phyloP scores from a whole-genome alignment of 2,113 vertebrate genomes.

The Istiophorus platypterus region DNA sequence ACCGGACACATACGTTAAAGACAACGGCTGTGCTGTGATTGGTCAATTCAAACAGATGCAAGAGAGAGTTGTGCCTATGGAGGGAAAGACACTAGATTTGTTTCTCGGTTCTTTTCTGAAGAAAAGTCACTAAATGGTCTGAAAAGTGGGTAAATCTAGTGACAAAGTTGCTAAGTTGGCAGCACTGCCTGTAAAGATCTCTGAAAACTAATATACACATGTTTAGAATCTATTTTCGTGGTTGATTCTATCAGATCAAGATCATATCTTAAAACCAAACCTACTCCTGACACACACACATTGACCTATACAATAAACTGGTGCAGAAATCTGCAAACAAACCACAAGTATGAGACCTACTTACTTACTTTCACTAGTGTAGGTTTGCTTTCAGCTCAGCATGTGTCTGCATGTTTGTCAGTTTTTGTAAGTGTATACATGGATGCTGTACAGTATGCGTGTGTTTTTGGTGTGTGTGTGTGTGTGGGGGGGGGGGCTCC shows the following conservation, averaged over 20 bases:
- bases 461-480: too few species aligned
- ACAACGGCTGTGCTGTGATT: too few species aligned
- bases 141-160: too few species aligned
- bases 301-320: slow-evolving; percentile 34
- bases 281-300: slow-evolving; percentile 21
- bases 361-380: slow-evolving; percentile 64
- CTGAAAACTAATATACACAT: background rate
- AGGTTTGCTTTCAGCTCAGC: slow-evolving; percentile 38
- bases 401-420: slow-evolving; percentile 18
- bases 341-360: slow-evolving; percentile 49
- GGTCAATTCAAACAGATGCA: too few species aligned
- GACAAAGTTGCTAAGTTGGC: too few species aligned
- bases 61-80: too few species aligned
- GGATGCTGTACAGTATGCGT: background rate
- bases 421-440: slow-evolving; percentile 11
- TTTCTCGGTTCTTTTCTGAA: too few species aligned
- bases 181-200: too few species aligned
- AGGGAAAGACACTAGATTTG: too few species aligned
- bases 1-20: too few species aligned
- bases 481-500: background rate
- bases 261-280: background rate
- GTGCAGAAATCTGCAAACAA: slow-evolving; percentile 61
- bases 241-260: background rate
- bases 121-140: too few species aligned
- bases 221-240: background rate